Evolutionary conservation across 2,888 invertebrate genomes (phyloP), one percentile per base, ranked within the genome.

Genomic region (Sussaba pulchella): DNA sequence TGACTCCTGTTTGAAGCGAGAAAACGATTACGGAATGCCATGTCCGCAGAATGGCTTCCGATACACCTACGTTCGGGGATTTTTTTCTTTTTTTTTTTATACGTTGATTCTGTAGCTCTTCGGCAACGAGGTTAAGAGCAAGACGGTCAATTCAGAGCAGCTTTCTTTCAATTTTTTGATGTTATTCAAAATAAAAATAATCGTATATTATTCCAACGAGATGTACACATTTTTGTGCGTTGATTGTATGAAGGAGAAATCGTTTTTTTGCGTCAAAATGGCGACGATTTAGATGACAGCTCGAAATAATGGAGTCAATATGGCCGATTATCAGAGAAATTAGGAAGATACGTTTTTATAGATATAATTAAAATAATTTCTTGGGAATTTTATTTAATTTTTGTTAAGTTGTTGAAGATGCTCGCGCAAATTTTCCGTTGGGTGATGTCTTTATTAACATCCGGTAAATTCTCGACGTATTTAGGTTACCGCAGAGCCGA

Each of bases 401-500:
- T 24, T n/a, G n/a, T n/a, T n/a, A n/a, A n/a, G n/a, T n/a, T n/a
- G 12, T n/a, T 64, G 12, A 2, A 31, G 17, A 57, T 4, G 0
- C 24, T 21, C 31, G 36, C 45, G 54, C 66, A 24, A 24, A 63
- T 80, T 71, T 71, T 66, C 21, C 31, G 21, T 19, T 36, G 50
- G 14, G 14, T 64, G 69, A 81, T 76, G 63, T 69, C 54, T 72
- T 81, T 76, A 81, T 81, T 76, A 69, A 76, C 67, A 81, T 76
- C 76, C 54, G 47, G 72, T 50, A 76, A 76, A 81, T 72, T 81
- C 80, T 81, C 76, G 57, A 63, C 72, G 76, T 76, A 81, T 81
- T 76, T 80, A 80, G 80, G 80, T 80, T 76, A 80, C 80, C 71
- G 75, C 71, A n/a, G n/a, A n/a, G n/a, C n/a, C n/a, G n/a, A n/a